A percentile compares a stretch with the other conserved stretches of the same genome.
These are phyloP conservation scores for Tillus elongatus DNA, from an alignment of 2,888 invertebrate species.

Conservation along the genomic window DNA sequence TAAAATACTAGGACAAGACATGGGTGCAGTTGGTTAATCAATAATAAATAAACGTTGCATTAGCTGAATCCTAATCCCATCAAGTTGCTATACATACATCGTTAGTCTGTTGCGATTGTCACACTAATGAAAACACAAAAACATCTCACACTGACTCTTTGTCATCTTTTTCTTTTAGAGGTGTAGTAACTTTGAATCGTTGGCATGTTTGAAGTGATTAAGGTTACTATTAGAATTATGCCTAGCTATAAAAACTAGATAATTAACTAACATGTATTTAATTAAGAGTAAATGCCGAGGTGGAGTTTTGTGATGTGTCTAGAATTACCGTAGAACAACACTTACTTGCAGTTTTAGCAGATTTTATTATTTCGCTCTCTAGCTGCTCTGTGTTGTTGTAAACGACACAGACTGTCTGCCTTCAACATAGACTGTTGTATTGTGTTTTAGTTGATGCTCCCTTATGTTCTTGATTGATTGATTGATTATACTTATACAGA, in stretches of 20 bases:
- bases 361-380: constrained; percentile 8
- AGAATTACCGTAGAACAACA: constrained; percentile 12
- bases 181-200: too few relatives aligned
- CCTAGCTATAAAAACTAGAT: not conserved
- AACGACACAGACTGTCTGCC: constrained; percentile 24
- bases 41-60: too few relatives aligned
- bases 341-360: constrained; percentile 15
- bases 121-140: too few relatives aligned
- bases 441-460: constrained; percentile 13
- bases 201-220: not conserved
- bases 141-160: too few relatives aligned
- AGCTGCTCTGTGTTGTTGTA: constrained; percentile 11
- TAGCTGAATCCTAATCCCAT: too few relatives aligned
- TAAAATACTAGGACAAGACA: too few relatives aligned
- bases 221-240: not conserved
- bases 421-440: constrained; percentile 23
- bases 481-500: not conserved
- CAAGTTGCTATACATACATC: too few relatives aligned
- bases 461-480: too few relatives aligned
- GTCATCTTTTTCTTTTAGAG: too few relatives aligned
- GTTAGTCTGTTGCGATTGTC: too few relatives aligned
- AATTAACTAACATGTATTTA: not conserved
- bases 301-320: constrained; percentile 39
- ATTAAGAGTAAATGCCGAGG: constrained; percentile 30
- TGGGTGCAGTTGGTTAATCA: too few relatives aligned